Evolutionary conservation across 2,797 vertebrate genomes (phyloP).

Genomic region (Gymnoscopelus microlampas): DNA sequence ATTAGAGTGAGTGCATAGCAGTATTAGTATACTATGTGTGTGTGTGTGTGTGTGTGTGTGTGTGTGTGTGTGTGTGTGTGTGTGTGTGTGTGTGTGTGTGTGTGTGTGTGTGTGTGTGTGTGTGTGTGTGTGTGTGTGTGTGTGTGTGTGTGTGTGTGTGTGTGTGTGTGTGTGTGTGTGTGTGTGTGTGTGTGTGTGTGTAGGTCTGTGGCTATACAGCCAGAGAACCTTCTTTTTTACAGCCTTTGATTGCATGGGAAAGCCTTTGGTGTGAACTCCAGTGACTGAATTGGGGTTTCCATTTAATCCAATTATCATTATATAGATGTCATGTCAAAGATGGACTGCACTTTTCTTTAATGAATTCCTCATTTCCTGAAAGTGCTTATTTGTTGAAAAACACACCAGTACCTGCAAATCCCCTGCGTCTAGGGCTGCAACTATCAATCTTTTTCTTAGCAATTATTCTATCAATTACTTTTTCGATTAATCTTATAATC

Average conservation of each 20-base stretch:
- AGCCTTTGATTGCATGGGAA: no score
- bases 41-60: conserved; percentile 1
- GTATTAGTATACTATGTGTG: conserved; percentile 12
- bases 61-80: conserved; percentile 3
- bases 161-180: conserved; percentile 3
- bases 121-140: background rate
- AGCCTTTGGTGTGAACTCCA: no score
- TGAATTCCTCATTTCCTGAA: no score
- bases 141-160: conserved; percentile 3
- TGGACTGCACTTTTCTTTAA: no score
- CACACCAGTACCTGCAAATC: conserved; percentile 81
- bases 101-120: conserved; percentile 1
- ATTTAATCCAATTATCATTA: no score
- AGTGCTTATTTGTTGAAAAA: no score
- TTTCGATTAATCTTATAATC: no score
- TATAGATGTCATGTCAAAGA: no score
- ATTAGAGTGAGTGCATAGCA: conserved; percentile 50
- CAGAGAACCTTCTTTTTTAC: no score
- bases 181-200: background rate
- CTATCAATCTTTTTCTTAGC: no score
- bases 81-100: background rate
- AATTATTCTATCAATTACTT: no score
- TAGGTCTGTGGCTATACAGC: conserved; percentile 2
- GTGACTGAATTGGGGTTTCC: no score
- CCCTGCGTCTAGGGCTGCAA: background rate